These are phyloP conservation scores for Macrobrachium rosenbergii DNA, from an alignment of 1,140 invertebrate species.

Conservation along the genomic window DNA sequence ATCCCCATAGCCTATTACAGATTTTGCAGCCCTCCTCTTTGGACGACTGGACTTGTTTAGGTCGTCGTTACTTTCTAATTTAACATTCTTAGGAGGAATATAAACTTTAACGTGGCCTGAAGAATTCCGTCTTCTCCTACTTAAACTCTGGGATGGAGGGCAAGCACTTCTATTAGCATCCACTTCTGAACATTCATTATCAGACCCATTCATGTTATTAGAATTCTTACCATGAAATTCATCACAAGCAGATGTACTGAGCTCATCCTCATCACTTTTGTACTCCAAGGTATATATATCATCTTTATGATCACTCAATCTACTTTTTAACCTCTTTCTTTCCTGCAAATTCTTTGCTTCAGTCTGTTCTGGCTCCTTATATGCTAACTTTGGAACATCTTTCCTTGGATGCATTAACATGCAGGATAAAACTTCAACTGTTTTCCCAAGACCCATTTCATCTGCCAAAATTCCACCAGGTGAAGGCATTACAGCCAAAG, in stretches of 20 bases:
- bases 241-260: too few species aligned
- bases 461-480: slow-evolving; percentile 86
- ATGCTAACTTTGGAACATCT: slow-evolving; percentile 66
- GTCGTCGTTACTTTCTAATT: not conserved
- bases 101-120: slow-evolving; percentile 29
- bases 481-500: slow-evolving; percentile 68
- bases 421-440: slow-evolving; percentile 81
- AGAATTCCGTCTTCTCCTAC: not conserved
- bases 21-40: slow-evolving; percentile 35
- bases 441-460: slow-evolving; percentile 89
- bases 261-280: slow-evolving; percentile 26
- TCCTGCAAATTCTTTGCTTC: slow-evolving; percentile 40
- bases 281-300: slow-evolving; percentile 28
- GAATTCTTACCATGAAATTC: too few species aligned
- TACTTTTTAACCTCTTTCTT: slow-evolving; percentile 34
- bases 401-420: slow-evolving; percentile 76
- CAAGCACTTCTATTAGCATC: too few species aligned
- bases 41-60: slow-evolving; percentile 22
- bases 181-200: too few species aligned
- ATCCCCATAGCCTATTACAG: not conserved
- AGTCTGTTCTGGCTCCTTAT: slow-evolving; percentile 66
- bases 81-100: not conserved
- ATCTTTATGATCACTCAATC: slow-evolving; percentile 41
- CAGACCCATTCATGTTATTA: too few species aligned
- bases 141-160: not conserved